These are phyloP conservation scores for Psittacula derbiana DNA, from an alignment of 2,797 vertebrate species.

Conservation along the genomic window DNA sequence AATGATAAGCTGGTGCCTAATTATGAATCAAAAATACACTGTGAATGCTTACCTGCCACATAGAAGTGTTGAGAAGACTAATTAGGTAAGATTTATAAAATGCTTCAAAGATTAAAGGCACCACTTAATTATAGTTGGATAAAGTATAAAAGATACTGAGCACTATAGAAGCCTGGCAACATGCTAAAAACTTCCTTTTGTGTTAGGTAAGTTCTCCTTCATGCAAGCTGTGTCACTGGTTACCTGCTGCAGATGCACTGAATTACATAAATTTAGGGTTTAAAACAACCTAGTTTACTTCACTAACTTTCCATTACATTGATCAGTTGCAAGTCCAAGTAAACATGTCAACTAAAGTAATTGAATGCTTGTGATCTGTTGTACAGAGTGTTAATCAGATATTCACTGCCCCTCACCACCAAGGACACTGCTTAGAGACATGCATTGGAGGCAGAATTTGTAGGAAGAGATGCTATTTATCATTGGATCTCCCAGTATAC, in stretches of 20 bases:
- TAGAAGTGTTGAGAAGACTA: neutral
- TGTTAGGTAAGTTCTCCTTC: neutral
- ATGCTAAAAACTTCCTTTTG: neutral
- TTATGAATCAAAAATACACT: conserved; percentile 20
- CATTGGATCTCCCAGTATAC: neutral
- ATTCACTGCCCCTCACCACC: neutral
- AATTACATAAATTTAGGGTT: neutral
- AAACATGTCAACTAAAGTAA: neutral
- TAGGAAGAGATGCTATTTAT: neutral
- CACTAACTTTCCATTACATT: neutral
- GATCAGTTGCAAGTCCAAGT: neutral
- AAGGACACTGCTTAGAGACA: neutral
- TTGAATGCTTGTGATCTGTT: neutral
- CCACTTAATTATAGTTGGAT: neutral
- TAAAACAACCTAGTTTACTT: neutral
- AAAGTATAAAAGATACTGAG: neutral
- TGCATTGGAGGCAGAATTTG: neutral
- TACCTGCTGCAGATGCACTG: neutral
- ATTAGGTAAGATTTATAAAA: conserved; percentile 33
- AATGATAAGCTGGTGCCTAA: conserved; percentile 51
- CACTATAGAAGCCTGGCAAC: neutral
- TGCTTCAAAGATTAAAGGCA: conserved; percentile 26
- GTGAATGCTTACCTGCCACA: neutral
- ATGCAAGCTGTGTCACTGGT: neutral
- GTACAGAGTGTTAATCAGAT: neutral